Evolutionary conservation across 1,140 invertebrate species (phyloP), one percentile per base, ranked within the genome.

Genomic region (Physella acuta): DNA sequence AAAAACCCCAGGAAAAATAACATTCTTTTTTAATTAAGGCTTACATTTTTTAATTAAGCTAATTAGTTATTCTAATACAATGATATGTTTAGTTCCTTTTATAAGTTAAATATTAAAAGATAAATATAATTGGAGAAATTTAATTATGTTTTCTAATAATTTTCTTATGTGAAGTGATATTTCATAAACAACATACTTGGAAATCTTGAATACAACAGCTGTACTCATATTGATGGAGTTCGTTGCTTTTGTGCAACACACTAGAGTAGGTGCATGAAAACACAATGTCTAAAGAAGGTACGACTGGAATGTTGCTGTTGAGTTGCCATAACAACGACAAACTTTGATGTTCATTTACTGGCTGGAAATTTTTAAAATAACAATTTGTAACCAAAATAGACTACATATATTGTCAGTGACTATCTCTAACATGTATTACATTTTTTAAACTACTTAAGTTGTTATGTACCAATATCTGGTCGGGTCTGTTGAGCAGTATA

Each of bases 321-420:
- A 95, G 82, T 84, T 93, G 91, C 91, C 92, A 94, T 87, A 95
- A 89, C 80, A 91, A 94, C 0, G 90, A 91, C 0, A 91, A 90
- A 56, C 88, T 91, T 70, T 91, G 88, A 0, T 90, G 89, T 71
- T 88, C 89, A 60, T 88, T 88, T 60, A 92, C 86, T 53, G 87
- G 79, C 86, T 90, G 79, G 0, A 78, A 39, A 58, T 28, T 17
- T 31, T 53, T 33, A 24, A 58, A 17, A 16, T 30, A 67, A 26
- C n/a, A n/a, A n/a, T n/a, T n/a, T n/a, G n/a, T n/a, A n/a, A n/a
- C n/a, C n/a, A n/a, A n/a, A n/a, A n/a, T n/a, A n/a, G n/a, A n/a
- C n/a, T n/a, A n/a, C n/a, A n/a, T n/a, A n/a, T n/a, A n/a, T n/a
- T n/a, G n/a, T n/a, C n/a, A n/a, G n/a, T n/a, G n/a, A n/a, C n/a